Conservation (phyloP, 2,113 vertebrate genomes). For the Erinaceus europaeus region DNA sequence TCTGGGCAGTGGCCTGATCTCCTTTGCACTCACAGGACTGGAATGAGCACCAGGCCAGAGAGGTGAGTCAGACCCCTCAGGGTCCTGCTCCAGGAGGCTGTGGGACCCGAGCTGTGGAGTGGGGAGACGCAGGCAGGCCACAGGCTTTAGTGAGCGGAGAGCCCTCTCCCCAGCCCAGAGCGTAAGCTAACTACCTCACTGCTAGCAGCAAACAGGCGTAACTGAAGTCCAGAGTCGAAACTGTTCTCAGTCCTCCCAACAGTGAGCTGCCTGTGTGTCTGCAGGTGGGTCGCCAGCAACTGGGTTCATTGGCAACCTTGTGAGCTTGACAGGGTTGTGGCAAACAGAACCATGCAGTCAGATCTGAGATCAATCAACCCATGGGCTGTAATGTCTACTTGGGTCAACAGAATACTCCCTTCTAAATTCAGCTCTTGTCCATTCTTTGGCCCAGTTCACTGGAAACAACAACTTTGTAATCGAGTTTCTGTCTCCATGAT, state of each 20-base stretch:
- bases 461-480: neutral
- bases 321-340: neutral
- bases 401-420: slow-evolving; percentile 15
- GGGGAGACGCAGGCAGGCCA: too few relatives aligned
- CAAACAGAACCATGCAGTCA: slow-evolving; percentile 38
- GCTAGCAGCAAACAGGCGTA: neutral
- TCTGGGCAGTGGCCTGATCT: neutral
- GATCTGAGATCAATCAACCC: slow-evolving; percentile 16
- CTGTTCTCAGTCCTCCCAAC: neutral
- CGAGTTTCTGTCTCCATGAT: neutral
- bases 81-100: neutral
- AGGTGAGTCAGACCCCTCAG: neutral
- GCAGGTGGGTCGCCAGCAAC: neutral
- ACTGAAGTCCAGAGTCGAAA: neutral
- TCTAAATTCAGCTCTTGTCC: slow-evolving; percentile 17
- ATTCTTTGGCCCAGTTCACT: slow-evolving; percentile 13
- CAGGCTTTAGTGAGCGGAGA: too few relatives aligned
- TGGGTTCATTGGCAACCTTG: neutral
- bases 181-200: neutral
- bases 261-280: slow-evolving; percentile 11
- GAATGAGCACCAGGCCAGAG: neutral
- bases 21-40: neutral
- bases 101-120: too few relatives aligned
- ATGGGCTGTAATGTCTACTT: neutral
- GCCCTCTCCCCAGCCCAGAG: neutral